Conservation (phyloP, 2,888 invertebrate genomes). For the Pegoplata infirma region DNA sequence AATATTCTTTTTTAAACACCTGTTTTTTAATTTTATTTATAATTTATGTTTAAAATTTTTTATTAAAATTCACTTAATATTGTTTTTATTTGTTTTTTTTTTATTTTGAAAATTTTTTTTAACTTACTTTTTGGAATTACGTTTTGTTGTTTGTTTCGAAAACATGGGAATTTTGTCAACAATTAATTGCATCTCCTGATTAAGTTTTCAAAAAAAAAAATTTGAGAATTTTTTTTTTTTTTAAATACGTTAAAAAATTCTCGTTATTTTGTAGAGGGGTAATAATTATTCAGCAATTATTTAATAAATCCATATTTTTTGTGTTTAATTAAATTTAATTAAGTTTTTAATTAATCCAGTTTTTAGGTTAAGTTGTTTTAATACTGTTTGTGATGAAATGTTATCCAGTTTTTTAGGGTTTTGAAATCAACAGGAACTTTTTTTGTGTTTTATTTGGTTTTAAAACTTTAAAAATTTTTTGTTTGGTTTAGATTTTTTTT, state of each 20-base stretch:
- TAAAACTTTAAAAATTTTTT: constrained; percentile 33
- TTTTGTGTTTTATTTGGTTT: too few species aligned
- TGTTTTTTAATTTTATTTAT: too few species aligned
- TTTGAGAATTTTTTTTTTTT: constrained; percentile 47
- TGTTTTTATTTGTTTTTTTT: constrained; percentile 9
- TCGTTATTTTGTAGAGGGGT: constrained; percentile 37
- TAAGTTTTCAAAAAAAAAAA: constrained; percentile 10
- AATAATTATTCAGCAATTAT: background rate
- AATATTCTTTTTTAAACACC: constrained; percentile 56
- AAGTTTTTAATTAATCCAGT: constrained; percentile 33
- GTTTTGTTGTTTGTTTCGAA: constrained; percentile 78
- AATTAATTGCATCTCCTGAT: constrained; percentile 76
- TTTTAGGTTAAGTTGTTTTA: constrained; percentile 30
- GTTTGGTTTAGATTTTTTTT: background rate
- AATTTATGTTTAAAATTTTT: too few species aligned
- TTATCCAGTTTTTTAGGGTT: constrained; percentile 51
- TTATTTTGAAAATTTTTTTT: background rate
- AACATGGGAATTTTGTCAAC: constrained; percentile 78
- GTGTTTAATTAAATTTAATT: background rate
- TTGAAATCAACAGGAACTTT: constrained; percentile 61
- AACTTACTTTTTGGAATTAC: constrained; percentile 78
- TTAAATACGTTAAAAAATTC: constrained; percentile 22
- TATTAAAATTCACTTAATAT: too few species aligned
- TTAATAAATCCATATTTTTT: constrained; percentile 1
- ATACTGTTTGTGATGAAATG: constrained; percentile 59